Conservation (phyloP, 1,140 invertebrate species). For the Colletes gigas region DNA sequence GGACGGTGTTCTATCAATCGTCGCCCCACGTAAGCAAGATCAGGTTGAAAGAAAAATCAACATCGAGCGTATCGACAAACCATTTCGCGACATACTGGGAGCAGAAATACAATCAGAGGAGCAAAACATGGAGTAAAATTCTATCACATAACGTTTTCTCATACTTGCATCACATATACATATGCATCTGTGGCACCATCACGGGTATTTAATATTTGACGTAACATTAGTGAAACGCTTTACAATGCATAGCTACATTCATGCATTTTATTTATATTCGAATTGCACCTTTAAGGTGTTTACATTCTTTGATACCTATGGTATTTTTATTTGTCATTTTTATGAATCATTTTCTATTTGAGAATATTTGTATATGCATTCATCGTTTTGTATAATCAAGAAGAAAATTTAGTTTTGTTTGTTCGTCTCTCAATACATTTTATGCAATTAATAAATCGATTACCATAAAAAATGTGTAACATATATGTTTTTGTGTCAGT, state of each 20-base stretch:
- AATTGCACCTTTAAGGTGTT: background rate
- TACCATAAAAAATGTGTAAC: background rate
- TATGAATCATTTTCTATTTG: background rate
- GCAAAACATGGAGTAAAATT: background rate
- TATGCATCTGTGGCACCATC: background rate
- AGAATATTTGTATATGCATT: no score
- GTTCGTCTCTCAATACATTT: background rate
- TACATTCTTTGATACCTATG: background rate
- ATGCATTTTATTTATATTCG: background rate
- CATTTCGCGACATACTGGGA: background rate
- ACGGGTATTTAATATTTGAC: background rate
- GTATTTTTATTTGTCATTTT: background rate
- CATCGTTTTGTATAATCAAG: no score
- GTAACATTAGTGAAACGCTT: background rate
- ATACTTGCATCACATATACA: background rate
- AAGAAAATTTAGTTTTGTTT: background rate
- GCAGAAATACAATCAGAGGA: background rate
- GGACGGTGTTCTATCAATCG: constrained; percentile 83
- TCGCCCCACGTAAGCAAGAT: background rate
- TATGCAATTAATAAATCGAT: background rate
- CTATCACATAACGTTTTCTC: no score
- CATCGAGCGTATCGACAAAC: background rate
- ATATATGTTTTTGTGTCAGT: background rate
- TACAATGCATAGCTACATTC: background rate
- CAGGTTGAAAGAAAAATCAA: background rate